A percentile compares a stretch with the other conserved stretches of the same genome.
Conservation (phyloP, 2,797 vertebrate species). For the Cossypha dichroa region DNA sequence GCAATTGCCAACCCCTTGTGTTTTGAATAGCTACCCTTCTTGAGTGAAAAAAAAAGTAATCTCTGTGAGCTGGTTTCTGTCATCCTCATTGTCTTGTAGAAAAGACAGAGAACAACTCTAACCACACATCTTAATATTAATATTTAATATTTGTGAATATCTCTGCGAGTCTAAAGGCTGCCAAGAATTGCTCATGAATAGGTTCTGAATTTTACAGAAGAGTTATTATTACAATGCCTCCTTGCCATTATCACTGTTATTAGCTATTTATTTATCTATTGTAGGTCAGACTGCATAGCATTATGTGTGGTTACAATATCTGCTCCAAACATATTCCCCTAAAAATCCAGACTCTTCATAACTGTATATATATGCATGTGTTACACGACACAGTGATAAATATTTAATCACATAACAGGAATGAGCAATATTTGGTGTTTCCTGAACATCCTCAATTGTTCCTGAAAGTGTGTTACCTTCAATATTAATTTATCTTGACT, state of each 20-base stretch:
- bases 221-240: neutral
- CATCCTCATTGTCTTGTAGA: neutral
- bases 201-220: neutral
- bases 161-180: neutral
- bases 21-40: neutral
- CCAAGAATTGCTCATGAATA: neutral
- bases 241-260: neutral
- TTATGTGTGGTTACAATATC: neutral
- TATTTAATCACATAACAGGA: neutral
- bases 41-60: neutral
- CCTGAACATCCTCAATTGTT: neutral
- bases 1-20: neutral
- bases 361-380: fast-evolving
- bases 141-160: neutral
- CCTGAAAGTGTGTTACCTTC: neutral
- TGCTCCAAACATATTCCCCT: neutral
- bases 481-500: neutral
- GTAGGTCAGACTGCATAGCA: neutral
- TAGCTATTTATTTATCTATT: neutral
- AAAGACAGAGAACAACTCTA: neutral
- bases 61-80: neutral
- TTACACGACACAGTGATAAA: neutral
- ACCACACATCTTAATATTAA: neutral
- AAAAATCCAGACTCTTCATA: neutral
- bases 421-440: neutral